Conservation (phyloP, 1,140 invertebrate genomes). For the Trachelipus rathkii region DNA sequence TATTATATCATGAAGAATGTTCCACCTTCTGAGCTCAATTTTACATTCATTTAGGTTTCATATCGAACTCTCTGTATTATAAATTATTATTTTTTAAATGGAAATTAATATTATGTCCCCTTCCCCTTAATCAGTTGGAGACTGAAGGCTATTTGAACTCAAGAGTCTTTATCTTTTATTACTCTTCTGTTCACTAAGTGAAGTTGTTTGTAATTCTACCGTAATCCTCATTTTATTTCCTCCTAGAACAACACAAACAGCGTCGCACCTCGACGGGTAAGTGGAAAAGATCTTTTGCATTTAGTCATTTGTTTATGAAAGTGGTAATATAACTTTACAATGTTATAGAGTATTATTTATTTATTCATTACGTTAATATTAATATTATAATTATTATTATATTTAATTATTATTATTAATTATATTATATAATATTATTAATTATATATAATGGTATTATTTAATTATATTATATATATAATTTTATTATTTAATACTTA, state of each 20-base stretch:
- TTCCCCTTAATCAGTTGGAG: conserved; percentile 2
- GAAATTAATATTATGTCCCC: not conserved
- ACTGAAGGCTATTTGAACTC: not conserved
- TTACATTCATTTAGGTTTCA: too few species aligned
- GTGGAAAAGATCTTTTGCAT: not conserved
- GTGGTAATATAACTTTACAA: not conserved
- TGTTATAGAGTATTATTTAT: not conserved
- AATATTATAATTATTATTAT: too few species aligned
- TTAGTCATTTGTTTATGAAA: not conserved
- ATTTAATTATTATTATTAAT: too few species aligned
- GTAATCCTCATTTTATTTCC: conserved; percentile 9
- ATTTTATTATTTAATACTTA: too few species aligned
- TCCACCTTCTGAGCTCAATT: too few species aligned
- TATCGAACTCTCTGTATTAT: too few species aligned
- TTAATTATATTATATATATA: too few species aligned
- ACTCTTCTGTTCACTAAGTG: conserved; percentile 3
- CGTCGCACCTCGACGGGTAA: conserved; percentile 27
- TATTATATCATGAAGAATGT: too few species aligned
- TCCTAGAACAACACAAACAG: conserved; percentile 25
- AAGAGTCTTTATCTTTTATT: conserved; percentile 2
- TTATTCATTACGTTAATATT: too few species aligned
- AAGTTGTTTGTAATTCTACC: not conserved
- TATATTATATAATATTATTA: too few species aligned
- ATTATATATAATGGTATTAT: too few species aligned
- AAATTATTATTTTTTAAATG: too few species aligned